These are phyloP conservation scores for Actinopyga echinites DNA, from an alignment of 53 echinoderm and acorn worm species.

Conservation along the genomic window DNA sequence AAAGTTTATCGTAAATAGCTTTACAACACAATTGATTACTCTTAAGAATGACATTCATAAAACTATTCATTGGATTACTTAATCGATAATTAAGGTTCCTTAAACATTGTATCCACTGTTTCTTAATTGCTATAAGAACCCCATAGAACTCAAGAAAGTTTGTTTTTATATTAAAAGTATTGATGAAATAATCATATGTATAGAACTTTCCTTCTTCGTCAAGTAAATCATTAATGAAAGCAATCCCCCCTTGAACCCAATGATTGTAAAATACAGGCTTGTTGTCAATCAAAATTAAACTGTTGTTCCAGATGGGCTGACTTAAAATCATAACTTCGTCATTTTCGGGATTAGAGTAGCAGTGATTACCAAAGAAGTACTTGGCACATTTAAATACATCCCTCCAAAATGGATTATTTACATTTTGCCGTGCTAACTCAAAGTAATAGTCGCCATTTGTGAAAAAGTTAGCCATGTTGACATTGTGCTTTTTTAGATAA, in stretches of 20 bases:
- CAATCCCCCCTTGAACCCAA: slow-evolving; percentile 15
- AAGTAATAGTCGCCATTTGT: too few species aligned
- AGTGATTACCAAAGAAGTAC: slow-evolving; percentile 14
- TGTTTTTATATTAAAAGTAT: neutral
- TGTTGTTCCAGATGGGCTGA: too few species aligned
- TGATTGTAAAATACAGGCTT: slow-evolving; percentile 13
- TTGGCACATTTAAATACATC: neutral
- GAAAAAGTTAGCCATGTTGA: too few species aligned
- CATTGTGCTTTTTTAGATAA: too few species aligned
- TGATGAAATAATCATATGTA: slow-evolving; percentile 1
- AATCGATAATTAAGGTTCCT: slow-evolving; percentile 11
- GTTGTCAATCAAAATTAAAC: too few species aligned
- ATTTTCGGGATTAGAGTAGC: neutral
- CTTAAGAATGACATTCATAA: too few species aligned
- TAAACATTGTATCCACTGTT: neutral
- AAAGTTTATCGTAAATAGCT: too few species aligned
- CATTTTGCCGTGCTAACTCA: neutral
- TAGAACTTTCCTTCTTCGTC: neutral
- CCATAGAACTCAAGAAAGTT: slow-evolving; percentile 15
- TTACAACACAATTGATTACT: neutral
- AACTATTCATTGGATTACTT: neutral
- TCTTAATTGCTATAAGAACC: slow-evolving; percentile 2
- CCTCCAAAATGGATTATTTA: neutral
- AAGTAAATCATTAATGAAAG: slow-evolving; percentile 1
- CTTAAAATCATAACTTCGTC: neutral